phyloP scores from a whole-genome alignment of 2,888 invertebrate genomes.

The Halictus quadricinctus region DNA sequence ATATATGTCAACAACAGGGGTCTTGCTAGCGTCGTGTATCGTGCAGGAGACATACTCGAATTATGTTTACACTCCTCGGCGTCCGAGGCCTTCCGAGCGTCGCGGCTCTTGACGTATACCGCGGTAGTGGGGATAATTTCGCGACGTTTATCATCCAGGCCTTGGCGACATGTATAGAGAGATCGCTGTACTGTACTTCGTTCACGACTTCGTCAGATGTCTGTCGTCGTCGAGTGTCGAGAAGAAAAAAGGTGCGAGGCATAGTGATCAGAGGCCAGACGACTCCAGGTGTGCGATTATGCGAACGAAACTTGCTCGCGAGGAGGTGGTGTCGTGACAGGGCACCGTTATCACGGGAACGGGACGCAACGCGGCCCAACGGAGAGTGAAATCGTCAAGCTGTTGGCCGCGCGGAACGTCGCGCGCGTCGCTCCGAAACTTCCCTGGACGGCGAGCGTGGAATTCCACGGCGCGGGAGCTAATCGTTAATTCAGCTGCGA shows the following conservation, averaged over 20 bases:
- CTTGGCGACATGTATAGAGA: no score
- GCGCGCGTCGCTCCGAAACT: slow-evolving; percentile 21
- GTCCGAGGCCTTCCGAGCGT: no score
- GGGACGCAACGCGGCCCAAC: slow-evolving; percentile 13
- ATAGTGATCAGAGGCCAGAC: background rate
- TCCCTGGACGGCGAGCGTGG: slow-evolving; percentile 24
- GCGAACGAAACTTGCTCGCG: background rate
- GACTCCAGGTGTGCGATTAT: background rate
- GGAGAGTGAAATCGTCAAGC: slow-evolving; percentile 31
- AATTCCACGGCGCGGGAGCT: slow-evolving; percentile 38
- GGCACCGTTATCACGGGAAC: slow-evolving; percentile 1
- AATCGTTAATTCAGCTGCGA: slow-evolving; percentile 55
- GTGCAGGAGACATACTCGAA: no score
- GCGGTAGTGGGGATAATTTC: no score
- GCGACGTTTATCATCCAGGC: no score
- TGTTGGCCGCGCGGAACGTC: slow-evolving; percentile 19
- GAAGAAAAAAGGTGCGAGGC: background rate
- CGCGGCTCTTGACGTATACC: no score
- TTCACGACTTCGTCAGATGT: background rate
- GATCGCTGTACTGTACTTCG: no score
- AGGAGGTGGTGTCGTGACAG: background rate
- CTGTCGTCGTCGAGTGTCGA: background rate
- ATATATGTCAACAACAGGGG: no score
- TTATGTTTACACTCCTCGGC: no score
- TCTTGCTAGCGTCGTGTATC: no score